A percentile compares a stretch with the other conserved stretches of the same genome.
These are phyloP conservation scores for Carettochelys insculpta DNA, from an alignment of 2,113 vertebrate genomes.

Conservation along the genomic window DNA sequence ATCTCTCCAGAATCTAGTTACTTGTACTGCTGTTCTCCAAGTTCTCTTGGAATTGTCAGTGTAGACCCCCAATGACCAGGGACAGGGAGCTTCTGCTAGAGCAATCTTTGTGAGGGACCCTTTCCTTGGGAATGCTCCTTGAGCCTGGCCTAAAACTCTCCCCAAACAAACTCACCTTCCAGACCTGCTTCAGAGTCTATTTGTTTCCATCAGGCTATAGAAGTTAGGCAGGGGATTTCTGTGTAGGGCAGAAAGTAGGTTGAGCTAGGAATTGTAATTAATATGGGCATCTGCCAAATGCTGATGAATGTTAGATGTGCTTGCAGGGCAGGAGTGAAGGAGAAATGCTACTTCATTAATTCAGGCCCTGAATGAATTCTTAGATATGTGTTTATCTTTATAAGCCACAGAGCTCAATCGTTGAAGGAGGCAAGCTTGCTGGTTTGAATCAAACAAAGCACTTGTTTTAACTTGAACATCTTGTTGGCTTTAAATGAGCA, in stretches of 20 bases:
- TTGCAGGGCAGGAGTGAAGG: neutral
- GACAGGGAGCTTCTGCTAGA: neutral
- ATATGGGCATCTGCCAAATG: neutral
- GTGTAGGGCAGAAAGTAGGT: neutral
- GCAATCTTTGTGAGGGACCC: neutral
- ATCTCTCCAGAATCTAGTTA: neutral
- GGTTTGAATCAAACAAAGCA: fast-evolving
- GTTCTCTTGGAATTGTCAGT: neutral
- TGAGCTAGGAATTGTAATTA: neutral
- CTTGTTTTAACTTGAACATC: neutral
- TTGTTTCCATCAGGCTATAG: neutral
- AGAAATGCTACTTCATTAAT: neutral
- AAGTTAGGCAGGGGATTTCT: neutral
- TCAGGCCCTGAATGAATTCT: neutral
- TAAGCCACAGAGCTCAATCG: neutral
- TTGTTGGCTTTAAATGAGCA: neutral
- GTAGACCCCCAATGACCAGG: neutral
- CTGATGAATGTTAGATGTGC: neutral
- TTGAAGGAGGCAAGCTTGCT: neutral
- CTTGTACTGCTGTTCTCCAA: neutral
- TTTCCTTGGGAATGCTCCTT: neutral
- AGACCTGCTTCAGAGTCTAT: neutral
- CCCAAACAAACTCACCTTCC: neutral
- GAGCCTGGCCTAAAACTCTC: neutral
- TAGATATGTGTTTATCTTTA: neutral